Conservation (phyloP, 1,140 invertebrate species). For the Zaprionus davidi region DNA sequence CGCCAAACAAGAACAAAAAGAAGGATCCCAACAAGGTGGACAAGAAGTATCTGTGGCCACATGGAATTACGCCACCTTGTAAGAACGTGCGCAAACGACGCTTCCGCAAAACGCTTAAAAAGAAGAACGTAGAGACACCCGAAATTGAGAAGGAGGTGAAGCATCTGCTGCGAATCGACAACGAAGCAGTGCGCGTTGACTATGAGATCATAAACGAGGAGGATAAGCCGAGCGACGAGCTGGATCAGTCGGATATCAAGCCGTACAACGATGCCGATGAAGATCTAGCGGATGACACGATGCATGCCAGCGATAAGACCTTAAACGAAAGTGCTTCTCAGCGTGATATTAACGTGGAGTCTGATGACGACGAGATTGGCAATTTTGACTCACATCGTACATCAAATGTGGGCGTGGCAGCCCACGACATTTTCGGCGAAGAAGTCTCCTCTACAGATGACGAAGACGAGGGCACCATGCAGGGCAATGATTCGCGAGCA, state of each 20-base stretch:
- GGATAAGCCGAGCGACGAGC: conserved; percentile 85
- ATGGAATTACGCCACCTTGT: conserved; percentile 96
- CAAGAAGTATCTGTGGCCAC: conserved; percentile 96
- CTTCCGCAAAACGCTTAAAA: conserved; percentile 97
- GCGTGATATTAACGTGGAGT: conserved; percentile 83
- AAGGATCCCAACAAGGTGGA: conserved; percentile 96
- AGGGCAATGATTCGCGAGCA: conserved; percentile 86
- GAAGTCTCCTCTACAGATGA: conserved; percentile 93
- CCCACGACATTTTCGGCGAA: conserved; percentile 95
- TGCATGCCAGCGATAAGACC: conserved; percentile 62
- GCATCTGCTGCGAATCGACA: conserved; percentile 94
- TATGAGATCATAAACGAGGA: conserved; percentile 98
- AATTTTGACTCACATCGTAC: conserved; percentile 67
- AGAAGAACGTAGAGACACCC: conserved; percentile 98
- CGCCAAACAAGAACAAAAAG: conserved; percentile 93
- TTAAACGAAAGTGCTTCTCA: conserved; percentile 60
- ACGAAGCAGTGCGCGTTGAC: conserved; percentile 94
- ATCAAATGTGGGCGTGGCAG: conserved; percentile 85
- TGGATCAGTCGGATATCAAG: conserved; percentile 84
- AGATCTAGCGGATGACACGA: conserved; percentile 78
- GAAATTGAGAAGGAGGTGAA: conserved; percentile 99
- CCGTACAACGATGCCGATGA: conserved; percentile 86
- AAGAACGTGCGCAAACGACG: conserved; percentile 97
- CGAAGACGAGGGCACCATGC: conserved; percentile 86
- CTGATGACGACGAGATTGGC: conserved; percentile 78